Base-by-base conservation (phyloP, 2,888 invertebrate species). In the Drosophila formosana region DNA sequence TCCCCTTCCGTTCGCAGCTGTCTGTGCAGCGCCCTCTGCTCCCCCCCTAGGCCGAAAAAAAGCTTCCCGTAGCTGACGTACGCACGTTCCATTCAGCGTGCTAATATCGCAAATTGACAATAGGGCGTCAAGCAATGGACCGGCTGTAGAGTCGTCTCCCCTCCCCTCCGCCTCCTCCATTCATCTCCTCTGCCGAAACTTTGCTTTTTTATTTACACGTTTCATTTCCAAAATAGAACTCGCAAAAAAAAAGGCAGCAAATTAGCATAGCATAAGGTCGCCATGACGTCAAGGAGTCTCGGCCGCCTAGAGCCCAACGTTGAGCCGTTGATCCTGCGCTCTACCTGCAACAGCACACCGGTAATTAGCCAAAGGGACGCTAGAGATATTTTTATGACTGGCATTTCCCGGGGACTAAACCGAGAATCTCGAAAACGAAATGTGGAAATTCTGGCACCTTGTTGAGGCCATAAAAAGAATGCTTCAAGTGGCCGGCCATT, bases 81-180 rank as follows among this genome's bases (percentile, higher is more conserved):
- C 67, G 71, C 72, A 69, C 66, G 66, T 67, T 80, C 23, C 53
- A 73, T 73, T 78, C 64, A 57, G 60, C 62, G 72, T 88, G 89
- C 78, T 80, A 88, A 83, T 82, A 88, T 86, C 69, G 64, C 83
- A 86, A 82, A 82, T 82, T 88, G 87, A 83, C 87, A 82, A 82
- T 86, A 49, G 66, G 66, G 55, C 87, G 80, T 70, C 77, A 88
- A 75, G 58, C 74, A 77, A 77, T 81, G 65, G 65, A 87, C 88
- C 75, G 75, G 82, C 66, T 81, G 43, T 64, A 34, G 51, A 41
- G 39, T 18, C 18, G 45, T 49, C 13, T 23, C 26, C 32, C 32
- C 23, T 4, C 0, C 46, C 7, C 5, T 8, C 45, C 18, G 4
- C 37, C 18, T 2, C 3, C 9, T 3, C 32, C 18, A 18, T 18